Base-by-base conservation (phyloP, 2,113 vertebrate species). In the Progne subis region DNA sequence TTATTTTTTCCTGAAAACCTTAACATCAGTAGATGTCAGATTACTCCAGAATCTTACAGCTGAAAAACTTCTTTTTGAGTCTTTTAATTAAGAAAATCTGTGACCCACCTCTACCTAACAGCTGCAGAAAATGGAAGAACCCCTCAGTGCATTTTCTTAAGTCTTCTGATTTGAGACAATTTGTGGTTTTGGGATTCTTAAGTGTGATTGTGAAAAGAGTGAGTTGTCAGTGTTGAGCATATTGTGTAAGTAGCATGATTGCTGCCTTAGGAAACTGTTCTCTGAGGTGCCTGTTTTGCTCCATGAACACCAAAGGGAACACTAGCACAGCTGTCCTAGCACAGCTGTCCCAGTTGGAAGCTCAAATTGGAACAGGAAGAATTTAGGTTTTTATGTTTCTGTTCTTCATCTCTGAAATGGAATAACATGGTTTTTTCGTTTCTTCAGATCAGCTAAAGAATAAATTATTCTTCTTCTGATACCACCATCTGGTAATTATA, bases 301-400 rank as follows among this genome's bases (percentile, higher is more conserved):
- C 39, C 47, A 5, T 52, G 34, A 61, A 34, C 0, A 1, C 68
- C 15, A 9, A 91, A 86, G 32, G 67, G 52, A 86, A 34, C 24
- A 5, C 17, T 55, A 37, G 37, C 37, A 37, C 37, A 37, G 61
- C n/a, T 81, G 37, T 39, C 60, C 55, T 65, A 57, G 14, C 56
- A 56, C 49, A 53, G 46, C 72, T 81, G 55, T 92, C 75, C 46
- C 2, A 7, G 8, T 61, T 68, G 46, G 52, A 85, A 82, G 29
- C 53, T 86, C 46, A 32, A 34, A 86, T 2, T 16, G n/a, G 56
- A n/a, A 65, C 60, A 88, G 31, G 34, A 75, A 52, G 34, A 64
- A 18, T 72, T 93, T n/a, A 64, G 67, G 46, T 67, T 89, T 69
- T 88, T 81, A 37, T 72, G 37, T 61, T 83, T 83, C 28, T 83